Conservation (phyloP, 2,797 vertebrate species). For the Chrosomus eos region DNA sequence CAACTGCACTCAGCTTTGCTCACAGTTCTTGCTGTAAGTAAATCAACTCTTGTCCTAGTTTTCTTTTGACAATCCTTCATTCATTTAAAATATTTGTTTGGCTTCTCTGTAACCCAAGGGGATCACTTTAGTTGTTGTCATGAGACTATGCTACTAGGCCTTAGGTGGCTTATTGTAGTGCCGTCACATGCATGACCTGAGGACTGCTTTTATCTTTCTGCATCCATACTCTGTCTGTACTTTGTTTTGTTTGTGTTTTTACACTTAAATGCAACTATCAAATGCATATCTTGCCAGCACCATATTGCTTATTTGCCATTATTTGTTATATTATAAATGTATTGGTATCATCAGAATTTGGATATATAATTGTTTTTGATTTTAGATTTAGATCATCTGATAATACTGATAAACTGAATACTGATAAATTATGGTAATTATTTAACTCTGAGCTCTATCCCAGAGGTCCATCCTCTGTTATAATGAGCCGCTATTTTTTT, state of each 20-base stretch:
- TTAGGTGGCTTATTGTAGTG: slow-evolving; percentile 26
- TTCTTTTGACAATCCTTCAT: not conserved
- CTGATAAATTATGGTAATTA: not conserved
- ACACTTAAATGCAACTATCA: not conserved
- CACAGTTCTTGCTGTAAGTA: not conserved
- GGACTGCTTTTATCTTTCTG: slow-evolving; percentile 32
- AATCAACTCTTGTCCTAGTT: not conserved
- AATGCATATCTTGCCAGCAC: not conserved
- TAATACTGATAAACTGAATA: too few species aligned
- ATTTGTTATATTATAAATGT: not conserved
- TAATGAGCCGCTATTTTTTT: not conserved
- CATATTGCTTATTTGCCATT: not conserved
- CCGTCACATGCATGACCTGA: slow-evolving; percentile 7
- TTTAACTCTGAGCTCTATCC: not conserved
- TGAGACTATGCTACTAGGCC: slow-evolving; percentile 7
- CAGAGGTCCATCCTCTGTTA: not conserved
- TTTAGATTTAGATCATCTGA: not conserved
- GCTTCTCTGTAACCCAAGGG: slow-evolving; percentile 7
- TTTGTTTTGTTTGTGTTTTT: slow-evolving; percentile 9
- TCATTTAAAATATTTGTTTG: slow-evolving; percentile 1
- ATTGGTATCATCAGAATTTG: not conserved
- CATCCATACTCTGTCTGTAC: slow-evolving; percentile 1
- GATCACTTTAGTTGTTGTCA: slow-evolving; percentile 16
- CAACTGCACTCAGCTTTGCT: not conserved
- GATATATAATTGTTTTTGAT: not conserved